Evolutionary conservation across 2,113 vertebrate genomes (phyloP).

Genomic region (Daubentonia madagascariensis): DNA sequence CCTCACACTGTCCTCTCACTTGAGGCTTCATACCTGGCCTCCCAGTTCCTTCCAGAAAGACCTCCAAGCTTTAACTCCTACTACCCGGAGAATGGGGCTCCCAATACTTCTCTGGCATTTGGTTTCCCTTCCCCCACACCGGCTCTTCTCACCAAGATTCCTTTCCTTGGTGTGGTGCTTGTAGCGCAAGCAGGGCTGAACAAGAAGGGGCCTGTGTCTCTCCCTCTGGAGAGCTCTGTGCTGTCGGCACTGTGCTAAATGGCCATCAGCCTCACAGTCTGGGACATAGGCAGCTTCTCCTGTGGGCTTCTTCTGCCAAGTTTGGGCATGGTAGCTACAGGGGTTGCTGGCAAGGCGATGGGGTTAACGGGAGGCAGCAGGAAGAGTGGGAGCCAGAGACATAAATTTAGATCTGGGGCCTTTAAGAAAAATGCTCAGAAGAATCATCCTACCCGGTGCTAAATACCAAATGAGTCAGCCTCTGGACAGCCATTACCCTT

Average conservation of each 20-base stretch:
- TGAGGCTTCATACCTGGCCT: neutral
- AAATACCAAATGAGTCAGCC: slow-evolving; percentile 36
- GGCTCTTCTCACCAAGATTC: neutral
- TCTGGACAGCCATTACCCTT: neutral
- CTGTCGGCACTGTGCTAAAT: neutral
- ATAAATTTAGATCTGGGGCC: neutral
- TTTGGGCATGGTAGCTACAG: neutral
- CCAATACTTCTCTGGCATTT: neutral
- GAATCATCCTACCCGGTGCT: neutral
- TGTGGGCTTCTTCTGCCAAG: neutral
- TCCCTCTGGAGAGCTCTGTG: neutral
- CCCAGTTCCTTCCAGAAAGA: neutral
- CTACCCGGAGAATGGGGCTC: neutral
- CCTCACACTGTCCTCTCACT: neutral
- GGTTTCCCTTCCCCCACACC: neutral
- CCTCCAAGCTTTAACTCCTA: neutral
- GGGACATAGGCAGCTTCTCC: neutral
- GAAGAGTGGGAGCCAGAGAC: neutral
- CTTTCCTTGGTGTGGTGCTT: neutral
- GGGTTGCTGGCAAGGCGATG: neutral
- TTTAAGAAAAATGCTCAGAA: slow-evolving; percentile 33
- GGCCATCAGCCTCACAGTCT: neutral
- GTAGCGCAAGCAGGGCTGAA: neutral
- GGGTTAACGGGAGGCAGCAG: too few relatives aligned
- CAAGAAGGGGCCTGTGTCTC: neutral